These are phyloP conservation scores for Folsomia manolachei DNA, from an alignment of 2,888 invertebrate species.

Conservation along the genomic window DNA sequence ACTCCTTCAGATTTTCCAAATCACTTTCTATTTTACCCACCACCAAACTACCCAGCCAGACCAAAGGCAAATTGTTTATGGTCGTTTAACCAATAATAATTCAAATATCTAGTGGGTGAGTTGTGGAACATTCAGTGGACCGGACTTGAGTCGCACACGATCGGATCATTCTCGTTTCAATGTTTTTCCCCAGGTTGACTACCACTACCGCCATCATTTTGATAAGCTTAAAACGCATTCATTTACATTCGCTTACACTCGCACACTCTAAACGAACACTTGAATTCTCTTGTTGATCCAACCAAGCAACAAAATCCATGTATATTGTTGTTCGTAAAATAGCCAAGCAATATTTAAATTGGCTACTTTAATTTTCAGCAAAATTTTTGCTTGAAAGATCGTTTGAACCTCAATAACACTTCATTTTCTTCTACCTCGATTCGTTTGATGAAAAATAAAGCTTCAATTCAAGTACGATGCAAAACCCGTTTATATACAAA, in stretches of 20 bases:
- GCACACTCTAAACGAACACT: too few species aligned
- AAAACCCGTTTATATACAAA: too few species aligned
- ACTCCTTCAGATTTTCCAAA: slow-evolving; percentile 2
- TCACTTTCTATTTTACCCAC: slow-evolving; percentile 1
- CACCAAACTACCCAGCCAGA: neutral
- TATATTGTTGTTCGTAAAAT: neutral
- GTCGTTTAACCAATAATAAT: slow-evolving; percentile 40
- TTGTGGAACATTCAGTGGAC: too few species aligned
- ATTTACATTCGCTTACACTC: too few species aligned
- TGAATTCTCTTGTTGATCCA: neutral
- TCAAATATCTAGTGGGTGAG: neutral
- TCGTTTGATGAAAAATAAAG: neutral
- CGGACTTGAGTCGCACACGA: too few species aligned
- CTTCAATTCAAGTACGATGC: too few species aligned
- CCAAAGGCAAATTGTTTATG: slow-evolving; percentile 24
- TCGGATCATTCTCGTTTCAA: too few species aligned
- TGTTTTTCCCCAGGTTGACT: too few species aligned
- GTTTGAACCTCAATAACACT: neutral
- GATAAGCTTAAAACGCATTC: too few species aligned
- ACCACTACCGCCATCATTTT: neutral
- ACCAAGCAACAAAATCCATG: neutral
- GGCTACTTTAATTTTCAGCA: neutral
- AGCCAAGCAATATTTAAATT: neutral
- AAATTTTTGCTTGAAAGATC: neutral
- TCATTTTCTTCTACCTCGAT: neutral